phyloP scores from a whole-genome alignment of 2,888 invertebrate genomes.

The Hydrotaea cyrtoneurina region DNA sequence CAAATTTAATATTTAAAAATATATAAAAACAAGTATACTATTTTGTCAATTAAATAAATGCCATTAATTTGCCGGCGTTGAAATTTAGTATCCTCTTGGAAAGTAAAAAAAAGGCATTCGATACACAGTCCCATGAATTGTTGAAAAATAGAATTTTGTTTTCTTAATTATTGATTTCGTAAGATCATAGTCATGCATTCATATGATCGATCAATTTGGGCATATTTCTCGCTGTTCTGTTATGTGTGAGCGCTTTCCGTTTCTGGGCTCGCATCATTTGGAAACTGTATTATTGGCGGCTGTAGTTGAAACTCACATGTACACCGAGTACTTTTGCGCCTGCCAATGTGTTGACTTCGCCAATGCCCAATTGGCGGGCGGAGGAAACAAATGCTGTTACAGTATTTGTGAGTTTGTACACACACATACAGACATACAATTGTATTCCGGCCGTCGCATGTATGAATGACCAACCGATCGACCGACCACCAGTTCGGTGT shows the following conservation, averaged over 20 bases:
- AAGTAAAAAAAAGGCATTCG: too few relatives aligned
- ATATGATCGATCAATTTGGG: slow-evolving; percentile 23
- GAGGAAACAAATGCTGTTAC: not conserved
- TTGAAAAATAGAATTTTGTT: too few relatives aligned
- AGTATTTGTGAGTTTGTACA: not conserved
- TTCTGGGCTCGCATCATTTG: not conserved
- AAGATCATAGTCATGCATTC: slow-evolving; percentile 13
- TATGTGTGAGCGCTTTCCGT: not conserved
- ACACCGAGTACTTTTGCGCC: not conserved
- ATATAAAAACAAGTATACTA: too few relatives aligned
- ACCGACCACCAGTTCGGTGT: not conserved
- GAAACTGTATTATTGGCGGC: too few relatives aligned
- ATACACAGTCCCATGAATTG: too few relatives aligned
- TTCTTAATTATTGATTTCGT: not conserved
- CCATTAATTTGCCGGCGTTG: too few relatives aligned
- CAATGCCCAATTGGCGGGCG: not conserved
- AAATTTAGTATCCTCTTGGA: too few relatives aligned
- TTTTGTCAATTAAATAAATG: too few relatives aligned
- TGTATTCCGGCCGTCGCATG: not conserved
- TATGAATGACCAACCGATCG: not conserved
- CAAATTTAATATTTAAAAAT: too few relatives aligned
- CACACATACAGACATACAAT: not conserved
- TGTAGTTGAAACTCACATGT: too few relatives aligned
- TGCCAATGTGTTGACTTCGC: not conserved
- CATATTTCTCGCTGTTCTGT: not conserved